Percentiles rank a stretch among this genome's conserved stretches.
Evolutionary conservation across 2,797 vertebrate genomes (phyloP).

Genomic region (Varecia variegata): DNA sequence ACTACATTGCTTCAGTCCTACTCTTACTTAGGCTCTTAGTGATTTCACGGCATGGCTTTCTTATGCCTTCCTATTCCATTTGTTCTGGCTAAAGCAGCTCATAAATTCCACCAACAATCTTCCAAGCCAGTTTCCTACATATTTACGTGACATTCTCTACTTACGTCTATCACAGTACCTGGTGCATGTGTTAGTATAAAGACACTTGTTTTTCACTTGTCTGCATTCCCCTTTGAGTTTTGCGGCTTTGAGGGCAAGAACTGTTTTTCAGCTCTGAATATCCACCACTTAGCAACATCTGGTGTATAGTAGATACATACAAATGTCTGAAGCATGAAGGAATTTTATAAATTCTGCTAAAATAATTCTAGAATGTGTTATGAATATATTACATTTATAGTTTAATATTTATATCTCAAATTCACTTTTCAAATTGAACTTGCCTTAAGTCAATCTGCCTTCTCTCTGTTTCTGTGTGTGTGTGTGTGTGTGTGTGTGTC

Average conservation of each 20-base stretch:
- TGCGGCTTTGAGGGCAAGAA: not conserved
- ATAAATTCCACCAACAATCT: not conserved
- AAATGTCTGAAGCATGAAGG: constrained; percentile 1
- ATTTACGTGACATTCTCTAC: not conserved
- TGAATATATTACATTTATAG: not conserved
- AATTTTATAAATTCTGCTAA: constrained; percentile 36
- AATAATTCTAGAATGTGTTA: not conserved
- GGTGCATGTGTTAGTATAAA: not conserved
- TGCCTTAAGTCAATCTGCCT: not conserved
- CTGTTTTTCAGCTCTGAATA: not conserved
- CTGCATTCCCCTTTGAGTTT: not conserved
- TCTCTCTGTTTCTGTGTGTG: not conserved
- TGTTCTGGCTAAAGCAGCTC: not conserved
- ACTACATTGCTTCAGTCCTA: not conserved
- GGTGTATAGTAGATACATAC: not conserved
- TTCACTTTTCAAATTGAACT: not conserved
- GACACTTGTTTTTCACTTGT: not conserved
- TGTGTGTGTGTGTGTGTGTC: not conserved
- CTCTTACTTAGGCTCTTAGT: not conserved
- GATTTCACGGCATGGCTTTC: not conserved
- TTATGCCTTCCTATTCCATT: not conserved
- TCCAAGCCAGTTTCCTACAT: not conserved
- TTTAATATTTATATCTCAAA: constrained; percentile 12
- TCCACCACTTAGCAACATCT: not conserved
- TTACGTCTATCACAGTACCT: not conserved